phyloP scores from a whole-genome alignment of 1,140 invertebrate genomes.

The Drosophila mauritiana region DNA sequence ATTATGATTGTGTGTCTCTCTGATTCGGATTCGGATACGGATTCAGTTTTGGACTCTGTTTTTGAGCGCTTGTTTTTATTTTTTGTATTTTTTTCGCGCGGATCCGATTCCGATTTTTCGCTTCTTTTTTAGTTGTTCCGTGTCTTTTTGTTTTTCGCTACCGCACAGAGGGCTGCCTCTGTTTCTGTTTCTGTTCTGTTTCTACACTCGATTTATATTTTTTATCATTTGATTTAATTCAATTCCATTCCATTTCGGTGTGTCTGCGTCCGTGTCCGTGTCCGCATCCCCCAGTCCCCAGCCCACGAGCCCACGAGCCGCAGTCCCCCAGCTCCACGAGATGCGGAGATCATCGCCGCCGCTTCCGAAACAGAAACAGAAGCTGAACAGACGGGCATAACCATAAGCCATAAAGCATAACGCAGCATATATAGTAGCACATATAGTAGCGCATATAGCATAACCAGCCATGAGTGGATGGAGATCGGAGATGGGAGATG shows the following conservation, averaged over 20 bases:
- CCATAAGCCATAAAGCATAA: constrained; percentile 58
- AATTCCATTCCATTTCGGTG: constrained; percentile 78
- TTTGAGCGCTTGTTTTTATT: not conserved
- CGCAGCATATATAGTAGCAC: constrained; percentile 24
- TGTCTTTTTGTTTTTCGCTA: constrained; percentile 37
- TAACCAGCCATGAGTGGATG: constrained; percentile 1
- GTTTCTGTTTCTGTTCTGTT: constrained; percentile 76
- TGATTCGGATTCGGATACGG: not conserved
- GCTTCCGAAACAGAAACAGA: constrained; percentile 66
- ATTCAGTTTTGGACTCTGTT: constrained; percentile 1
- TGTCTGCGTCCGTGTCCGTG: constrained; percentile 45
- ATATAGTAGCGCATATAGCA: constrained; percentile 2
- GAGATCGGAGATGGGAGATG: constrained; percentile 13
- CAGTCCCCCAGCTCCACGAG: not conserved
- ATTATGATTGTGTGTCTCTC: constrained; percentile 36
- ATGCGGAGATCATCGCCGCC: constrained; percentile 40
- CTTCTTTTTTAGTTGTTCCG: constrained; percentile 12
- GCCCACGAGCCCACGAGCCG: not conserved
- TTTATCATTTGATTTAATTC: constrained; percentile 83
- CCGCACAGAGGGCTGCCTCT: constrained; percentile 74
- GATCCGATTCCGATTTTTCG: constrained; percentile 37
- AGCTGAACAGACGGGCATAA: constrained; percentile 39
- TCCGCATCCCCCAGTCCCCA: constrained; percentile 9
- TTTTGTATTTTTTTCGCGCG: not conserved
- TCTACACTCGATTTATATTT: constrained; percentile 83